Percentiles rank a stretch among this genome's conserved stretches.
Evolutionary conservation across 2,113 vertebrate species (phyloP).

Genomic region (Chaetura pelagica): DNA sequence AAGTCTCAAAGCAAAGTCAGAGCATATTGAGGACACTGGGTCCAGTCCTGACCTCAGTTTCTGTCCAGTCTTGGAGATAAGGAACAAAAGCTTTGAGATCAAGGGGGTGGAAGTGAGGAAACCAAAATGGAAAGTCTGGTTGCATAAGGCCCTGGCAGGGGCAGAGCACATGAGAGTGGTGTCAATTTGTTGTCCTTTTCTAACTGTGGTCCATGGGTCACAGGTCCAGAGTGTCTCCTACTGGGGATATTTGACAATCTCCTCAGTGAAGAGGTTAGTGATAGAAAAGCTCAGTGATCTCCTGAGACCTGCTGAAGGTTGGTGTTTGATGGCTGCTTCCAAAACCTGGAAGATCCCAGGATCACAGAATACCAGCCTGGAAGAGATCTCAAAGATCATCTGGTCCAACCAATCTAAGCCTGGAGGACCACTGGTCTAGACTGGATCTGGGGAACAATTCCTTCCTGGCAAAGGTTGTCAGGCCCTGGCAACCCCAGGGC

Average conservation of each 20-base stretch:
- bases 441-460: too few relatives aligned
- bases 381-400: too few relatives aligned
- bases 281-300: neutral
- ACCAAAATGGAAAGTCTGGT: neutral
- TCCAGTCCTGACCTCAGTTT: neutral
- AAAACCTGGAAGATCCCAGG: neutral
- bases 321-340: neutral
- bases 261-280: neutral
- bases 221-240: too few relatives aligned
- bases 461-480: too few relatives aligned
- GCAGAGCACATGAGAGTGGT: neutral
- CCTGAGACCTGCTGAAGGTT: neutral
- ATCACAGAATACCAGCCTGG: too few relatives aligned
- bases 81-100: neutral
- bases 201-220: neutral
- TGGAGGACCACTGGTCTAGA: too few relatives aligned
- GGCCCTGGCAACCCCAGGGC: too few relatives aligned
- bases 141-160: neutral
- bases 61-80: neutral
- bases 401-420: too few relatives aligned
- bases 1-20: neutral
- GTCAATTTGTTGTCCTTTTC: neutral
- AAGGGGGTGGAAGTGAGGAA: neutral
- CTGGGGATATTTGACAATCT: too few relatives aligned
- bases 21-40: accelerated